Evolutionary conservation across 2,888 invertebrate genomes (phyloP), one percentile per base, ranked within the genome.

Genomic region (Oscheius sp.): DNA sequence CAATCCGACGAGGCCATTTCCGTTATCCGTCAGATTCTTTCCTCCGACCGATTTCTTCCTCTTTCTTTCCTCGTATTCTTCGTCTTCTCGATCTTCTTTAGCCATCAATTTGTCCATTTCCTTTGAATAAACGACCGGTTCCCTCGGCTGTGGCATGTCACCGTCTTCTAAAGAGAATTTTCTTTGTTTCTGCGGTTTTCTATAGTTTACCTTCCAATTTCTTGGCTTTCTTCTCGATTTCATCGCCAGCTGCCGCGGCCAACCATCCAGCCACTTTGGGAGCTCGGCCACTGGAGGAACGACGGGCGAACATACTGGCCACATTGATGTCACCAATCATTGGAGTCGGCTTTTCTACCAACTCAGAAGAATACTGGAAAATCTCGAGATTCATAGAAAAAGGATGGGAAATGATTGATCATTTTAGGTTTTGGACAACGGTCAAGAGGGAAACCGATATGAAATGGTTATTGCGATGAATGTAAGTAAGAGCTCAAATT

Each of bases 321-420:
- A 72, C 66, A 53, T 72, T 66, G 23, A 71, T 35, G 12, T 72
- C 66, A 13, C 59, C 72, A 21, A 72, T 72, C 45, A 66, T 58
- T 9, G 43, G 53, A 1, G 66, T 18, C 18, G 55, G 46, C 52
- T 70, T 58, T 16, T 70, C 70, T 9, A 70, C 70, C 16, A 69
- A 7, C 41, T 70, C 70, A 16, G 70, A 70, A 27, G 59, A 58
- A 21, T 70, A 70, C 59, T 69, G 56, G 7, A 69, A 69, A 5
- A 35, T 21, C 18, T 35, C 16, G n/a, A n/a, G 3, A 9, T 2
- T 29, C n/a, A n/a, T n/a, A n/a, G n/a, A n/a, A n/a, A n/a, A n/a
- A n/a, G n/a, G n/a, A n/a, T n/a, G n/a, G n/a, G 16, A 21, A 49
- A 49, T 45, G 45, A 45, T 16, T 16, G 45, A 45, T 16, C 45